These are phyloP conservation scores for Oreochromis niloticus DNA, from an alignment of 2,113 vertebrate species.

Conservation along the genomic window DNA sequence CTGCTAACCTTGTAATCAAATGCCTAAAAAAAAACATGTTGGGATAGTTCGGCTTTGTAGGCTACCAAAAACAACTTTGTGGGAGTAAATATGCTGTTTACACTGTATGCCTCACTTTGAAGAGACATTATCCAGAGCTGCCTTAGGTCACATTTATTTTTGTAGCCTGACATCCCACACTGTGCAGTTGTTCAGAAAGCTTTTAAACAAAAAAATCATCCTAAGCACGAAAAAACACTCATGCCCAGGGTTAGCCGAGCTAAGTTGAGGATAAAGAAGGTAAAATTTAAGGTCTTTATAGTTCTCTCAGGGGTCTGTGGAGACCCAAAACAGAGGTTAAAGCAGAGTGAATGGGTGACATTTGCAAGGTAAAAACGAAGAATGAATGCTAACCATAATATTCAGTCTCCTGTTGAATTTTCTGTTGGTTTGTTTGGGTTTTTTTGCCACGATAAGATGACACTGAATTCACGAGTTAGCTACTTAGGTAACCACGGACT, in stretches of 20 bases:
- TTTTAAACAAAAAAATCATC: background rate
- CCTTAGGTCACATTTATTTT: background rate
- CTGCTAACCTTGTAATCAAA: background rate
- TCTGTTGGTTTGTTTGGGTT: background rate
- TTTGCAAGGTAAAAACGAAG: background rate
- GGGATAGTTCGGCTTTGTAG: background rate
- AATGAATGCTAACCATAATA: background rate
- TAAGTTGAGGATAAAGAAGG: background rate
- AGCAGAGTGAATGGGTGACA: background rate
- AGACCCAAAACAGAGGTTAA: background rate
- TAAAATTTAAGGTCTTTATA: background rate
- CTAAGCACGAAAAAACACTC: background rate
- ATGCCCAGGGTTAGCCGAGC: background rate
- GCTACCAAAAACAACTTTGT: background rate
- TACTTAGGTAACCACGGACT: background rate
- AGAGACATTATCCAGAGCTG: background rate
- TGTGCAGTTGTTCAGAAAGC: background rate
- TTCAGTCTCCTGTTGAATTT: background rate
- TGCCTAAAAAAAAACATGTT: background rate
- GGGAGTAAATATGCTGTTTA: background rate
- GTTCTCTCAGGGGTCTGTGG: background rate
- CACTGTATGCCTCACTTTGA: background rate
- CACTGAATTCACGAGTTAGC: background rate
- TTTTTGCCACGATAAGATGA: background rate
- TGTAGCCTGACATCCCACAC: background rate